Evolutionary conservation across 1,140 invertebrate genomes (phyloP).

Genomic region (Kradibia gibbosae): DNA sequence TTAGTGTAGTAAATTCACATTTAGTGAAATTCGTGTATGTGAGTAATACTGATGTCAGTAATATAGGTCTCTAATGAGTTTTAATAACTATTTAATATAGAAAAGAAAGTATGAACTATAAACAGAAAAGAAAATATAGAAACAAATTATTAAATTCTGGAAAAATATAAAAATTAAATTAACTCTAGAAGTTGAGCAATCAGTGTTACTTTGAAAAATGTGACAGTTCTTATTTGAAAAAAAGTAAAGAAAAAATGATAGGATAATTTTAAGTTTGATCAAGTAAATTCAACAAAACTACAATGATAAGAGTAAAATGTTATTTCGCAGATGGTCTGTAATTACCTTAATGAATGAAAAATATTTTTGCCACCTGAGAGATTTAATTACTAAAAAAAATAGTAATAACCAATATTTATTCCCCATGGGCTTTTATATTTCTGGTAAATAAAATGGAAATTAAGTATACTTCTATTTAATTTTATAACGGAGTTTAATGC

Average conservation of each 20-base stretch:
- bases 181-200: neutral
- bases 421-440: too few species aligned
- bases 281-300: neutral
- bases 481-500: too few species aligned
- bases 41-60: too few species aligned
- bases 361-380: neutral
- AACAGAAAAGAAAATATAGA: too few species aligned
- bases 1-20: too few species aligned
- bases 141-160: neutral
- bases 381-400: conserved; percentile 8
- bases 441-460: too few species aligned
- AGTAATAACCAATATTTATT: too few species aligned
- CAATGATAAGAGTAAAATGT: neutral
- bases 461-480: too few species aligned
- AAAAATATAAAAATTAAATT: neutral
- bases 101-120: too few species aligned
- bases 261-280: neutral
- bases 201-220: neutral
- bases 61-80: too few species aligned
- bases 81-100: too few species aligned
- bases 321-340: neutral
- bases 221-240: neutral
- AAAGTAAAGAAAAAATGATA: neutral
- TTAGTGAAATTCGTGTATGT: too few species aligned
- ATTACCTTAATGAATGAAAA: conserved; percentile 12